These are phyloP conservation scores for Apis dorsata DNA, from an alignment of 1,140 invertebrate species.

Conservation along the genomic window DNA sequence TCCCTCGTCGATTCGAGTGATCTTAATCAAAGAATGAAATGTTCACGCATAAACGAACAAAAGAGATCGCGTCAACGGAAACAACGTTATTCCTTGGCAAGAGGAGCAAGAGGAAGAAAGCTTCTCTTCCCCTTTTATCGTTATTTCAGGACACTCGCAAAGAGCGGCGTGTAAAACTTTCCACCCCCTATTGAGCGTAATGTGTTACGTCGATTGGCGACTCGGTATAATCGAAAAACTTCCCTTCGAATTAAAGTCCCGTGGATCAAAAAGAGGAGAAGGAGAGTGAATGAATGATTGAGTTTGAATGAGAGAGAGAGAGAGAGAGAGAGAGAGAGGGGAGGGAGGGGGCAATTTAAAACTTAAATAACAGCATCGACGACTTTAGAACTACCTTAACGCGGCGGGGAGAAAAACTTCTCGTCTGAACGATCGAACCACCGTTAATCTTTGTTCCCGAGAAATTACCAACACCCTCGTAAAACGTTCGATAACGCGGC, in stretches of 20 bases:
- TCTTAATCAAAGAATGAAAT: background rate
- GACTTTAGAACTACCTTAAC: conserved; percentile 37
- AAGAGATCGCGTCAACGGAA: background rate
- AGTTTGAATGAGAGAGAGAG: too few relatives aligned
- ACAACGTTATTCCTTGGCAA: conserved; percentile 4
- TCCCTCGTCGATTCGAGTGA: background rate
- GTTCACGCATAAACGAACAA: background rate
- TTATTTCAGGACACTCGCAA: conserved; percentile 12
- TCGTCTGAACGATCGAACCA: background rate
- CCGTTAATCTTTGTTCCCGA: conserved; percentile 2
- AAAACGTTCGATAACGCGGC: background rate
- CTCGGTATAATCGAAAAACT: conserved; percentile 47
- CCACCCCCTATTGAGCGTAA: conserved; percentile 7
- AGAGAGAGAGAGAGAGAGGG: too few relatives aligned
- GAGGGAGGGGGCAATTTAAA: conserved; percentile 23
- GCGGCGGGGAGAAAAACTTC: background rate
- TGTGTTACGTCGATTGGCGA: conserved; percentile 46
- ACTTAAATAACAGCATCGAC: conserved; percentile 51
- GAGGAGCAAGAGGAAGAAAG: background rate
- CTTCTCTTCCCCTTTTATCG: conserved; percentile 23
- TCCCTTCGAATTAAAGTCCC: conserved; percentile 37
- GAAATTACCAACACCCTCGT: conserved; percentile 15
- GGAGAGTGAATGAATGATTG: too few relatives aligned
- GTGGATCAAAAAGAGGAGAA: background rate
- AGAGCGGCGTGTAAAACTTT: background rate